Evolutionary conservation across 2,888 invertebrate species (phyloP).

Genomic region (Zootermopsis nevadensis): DNA sequence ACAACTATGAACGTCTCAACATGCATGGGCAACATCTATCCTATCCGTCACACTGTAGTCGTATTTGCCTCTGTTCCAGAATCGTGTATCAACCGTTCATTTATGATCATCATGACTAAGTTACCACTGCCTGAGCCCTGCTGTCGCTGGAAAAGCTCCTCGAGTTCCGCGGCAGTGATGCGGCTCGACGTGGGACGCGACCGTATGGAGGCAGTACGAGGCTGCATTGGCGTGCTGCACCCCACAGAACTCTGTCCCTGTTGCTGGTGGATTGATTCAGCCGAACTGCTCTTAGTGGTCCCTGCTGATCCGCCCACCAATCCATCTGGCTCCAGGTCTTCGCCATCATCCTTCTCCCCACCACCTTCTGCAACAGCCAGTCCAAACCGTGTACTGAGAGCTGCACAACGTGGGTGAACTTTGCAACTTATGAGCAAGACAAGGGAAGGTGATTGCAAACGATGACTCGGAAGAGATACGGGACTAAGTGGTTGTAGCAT

Average conservation of each 20-base stretch:
- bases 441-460: too few species aligned
- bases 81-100: too few species aligned
- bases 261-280: constrained; percentile 80
- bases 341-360: constrained; percentile 50
- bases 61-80: too few species aligned
- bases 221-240: constrained; percentile 63
- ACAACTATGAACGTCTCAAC: too few species aligned
- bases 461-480: too few species aligned
- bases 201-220: constrained; percentile 91
- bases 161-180: constrained; percentile 91
- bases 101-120: background rate
- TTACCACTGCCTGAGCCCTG: constrained; percentile 64
- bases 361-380: constrained; percentile 48
- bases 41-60: too few species aligned
- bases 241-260: constrained; percentile 56
- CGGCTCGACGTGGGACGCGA: constrained; percentile 88
- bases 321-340: constrained; percentile 66
- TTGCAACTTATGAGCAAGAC: too few species aligned
- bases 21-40: too few species aligned
- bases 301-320: constrained; percentile 80
- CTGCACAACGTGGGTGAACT: too few species aligned
- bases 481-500: too few species aligned
- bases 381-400: background rate
- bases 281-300: constrained; percentile 81
- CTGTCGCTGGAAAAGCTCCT: constrained; percentile 92